These are phyloP conservation scores for Drosophila pallidifrons DNA, from an alignment of 1,140 invertebrate species.

Conservation along the genomic window DNA sequence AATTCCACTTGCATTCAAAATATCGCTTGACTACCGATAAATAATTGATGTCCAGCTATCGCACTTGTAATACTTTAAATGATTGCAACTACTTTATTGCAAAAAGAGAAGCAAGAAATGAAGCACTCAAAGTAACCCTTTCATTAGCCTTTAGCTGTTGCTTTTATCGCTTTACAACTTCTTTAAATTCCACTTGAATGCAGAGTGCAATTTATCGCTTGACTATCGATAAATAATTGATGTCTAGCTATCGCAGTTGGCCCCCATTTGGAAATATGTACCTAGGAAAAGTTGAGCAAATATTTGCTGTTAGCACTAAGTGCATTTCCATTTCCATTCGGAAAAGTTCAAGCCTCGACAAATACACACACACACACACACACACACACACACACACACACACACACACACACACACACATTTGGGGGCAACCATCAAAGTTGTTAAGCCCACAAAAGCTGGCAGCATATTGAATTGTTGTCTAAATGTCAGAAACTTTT, in stretches of 20 bases:
- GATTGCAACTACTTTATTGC: too few species aligned
- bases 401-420: not conserved
- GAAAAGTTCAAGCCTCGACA: slow-evolving; percentile 14
- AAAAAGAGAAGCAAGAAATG: too few species aligned
- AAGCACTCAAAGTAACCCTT: too few species aligned
- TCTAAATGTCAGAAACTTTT: slow-evolving; percentile 26
- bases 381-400: not conserved
- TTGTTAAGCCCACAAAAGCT: slow-evolving; percentile 24
- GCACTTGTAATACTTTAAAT: too few species aligned
- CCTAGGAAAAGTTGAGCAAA: slow-evolving; percentile 3
- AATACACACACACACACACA: slow-evolving; percentile 4
- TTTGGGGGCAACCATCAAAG: slow-evolving; percentile 2
- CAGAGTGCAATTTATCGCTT: not conserved
- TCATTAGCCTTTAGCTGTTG: not conserved
- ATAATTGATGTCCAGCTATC: too few species aligned
- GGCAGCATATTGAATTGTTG: slow-evolving; percentile 31
- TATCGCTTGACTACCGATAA: too few species aligned
- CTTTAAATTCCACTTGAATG: not conserved
- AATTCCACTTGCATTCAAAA: too few species aligned
- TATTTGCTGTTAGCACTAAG: slow-evolving; percentile 8
- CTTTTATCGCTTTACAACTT: not conserved
- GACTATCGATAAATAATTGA: slow-evolving; percentile 2
- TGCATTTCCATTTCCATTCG: slow-evolving; percentile 10
- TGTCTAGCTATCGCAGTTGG: not conserved
- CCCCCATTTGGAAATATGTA: slow-evolving; percentile 2